Evolutionary conservation across 2,113 vertebrate genomes (phyloP), one percentile per base, ranked within the genome.

Genomic region (Nansenia antarctica): DNA sequence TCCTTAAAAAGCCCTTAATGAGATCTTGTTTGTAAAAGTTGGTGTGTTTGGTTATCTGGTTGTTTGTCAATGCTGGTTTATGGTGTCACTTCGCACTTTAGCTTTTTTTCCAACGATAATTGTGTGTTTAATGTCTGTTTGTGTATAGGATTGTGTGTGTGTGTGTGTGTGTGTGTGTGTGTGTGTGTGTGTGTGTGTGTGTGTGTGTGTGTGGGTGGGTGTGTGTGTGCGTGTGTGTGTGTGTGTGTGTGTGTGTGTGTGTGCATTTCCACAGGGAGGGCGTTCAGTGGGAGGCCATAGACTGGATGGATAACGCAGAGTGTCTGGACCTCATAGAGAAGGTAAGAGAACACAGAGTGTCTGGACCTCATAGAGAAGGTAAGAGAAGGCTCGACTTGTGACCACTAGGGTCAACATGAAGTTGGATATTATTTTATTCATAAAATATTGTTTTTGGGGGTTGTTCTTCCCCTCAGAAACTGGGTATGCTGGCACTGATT

Each of bases 271-370:
- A 49, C 80, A 97, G 96, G 82, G 96, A 97, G 83, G 96, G 95
- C 27, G 95, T 97, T 73, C 92, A 89, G 82, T 97, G 96, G 96
- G 95, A 97, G 60, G 95, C 94, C 22, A 97, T 97, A 69, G 95
- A 96, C 89, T 97, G 96, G 96, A 96, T 97, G 96, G 96, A 97
- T 84, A 97, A 97, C 9, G 95, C 95, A 35, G 96, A 97, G 73
- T 97, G 96, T 78, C 88, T 97, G 76, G 96, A 97, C 78, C 94
- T 97, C 15, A 94, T 97, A 29, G 96, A 97, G 82, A 97, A 97
- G 92, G 96, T 96, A 68, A 57, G 34, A 45, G 5, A 20, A 32
- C 22, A 18, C 22, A 14, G 8, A n/a, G n/a, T n/a, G 29, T 42
- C 32, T 65, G 61, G 45, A 20, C 45, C 12, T 3, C 6, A n/a